Percentiles rank a stretch among this genome's conserved stretches.
These are phyloP conservation scores for Poecile atricapillus DNA, from an alignment of 2,113 vertebrate genomes.

Conservation along the genomic window DNA sequence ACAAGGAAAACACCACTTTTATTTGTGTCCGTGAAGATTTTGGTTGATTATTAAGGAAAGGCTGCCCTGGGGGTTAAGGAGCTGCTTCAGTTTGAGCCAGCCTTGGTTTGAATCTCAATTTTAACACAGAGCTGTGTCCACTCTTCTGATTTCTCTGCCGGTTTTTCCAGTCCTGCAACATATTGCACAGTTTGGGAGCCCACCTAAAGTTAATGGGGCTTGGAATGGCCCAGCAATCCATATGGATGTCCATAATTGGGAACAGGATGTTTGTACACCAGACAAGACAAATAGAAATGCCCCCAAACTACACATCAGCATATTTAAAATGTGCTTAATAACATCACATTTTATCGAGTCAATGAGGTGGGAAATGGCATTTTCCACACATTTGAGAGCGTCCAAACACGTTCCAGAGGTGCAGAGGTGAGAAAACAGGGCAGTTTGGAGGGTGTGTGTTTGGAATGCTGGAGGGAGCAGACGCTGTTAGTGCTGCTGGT, in stretches of 20 bases:
- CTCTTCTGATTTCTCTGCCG: background rate
- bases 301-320: constrained; percentile 2
- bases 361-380: constrained; percentile 26
- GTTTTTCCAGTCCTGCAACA: background rate
- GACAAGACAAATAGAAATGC: constrained; percentile 10
- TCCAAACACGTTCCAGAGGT: background rate
- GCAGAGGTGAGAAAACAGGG: background rate
- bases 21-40: background rate
- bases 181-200: background rate
- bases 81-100: background rate
- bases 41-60: background rate
- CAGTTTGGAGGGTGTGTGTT: background rate
- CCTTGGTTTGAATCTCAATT: background rate
- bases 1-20: background rate
- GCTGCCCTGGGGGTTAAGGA: background rate
- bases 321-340: constrained; percentile 8
- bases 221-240: constrained; percentile 17
- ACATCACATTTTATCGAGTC: background rate
- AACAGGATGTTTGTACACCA: background rate
- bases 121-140: background rate
- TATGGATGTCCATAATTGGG: background rate
- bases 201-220: constrained; percentile 24
- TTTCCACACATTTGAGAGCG: background rate
- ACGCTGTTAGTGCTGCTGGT: background rate
- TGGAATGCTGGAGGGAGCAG: background rate